phyloP scores from a whole-genome alignment of 2,888 invertebrate species.

The Ceratothoa steindachneri region DNA sequence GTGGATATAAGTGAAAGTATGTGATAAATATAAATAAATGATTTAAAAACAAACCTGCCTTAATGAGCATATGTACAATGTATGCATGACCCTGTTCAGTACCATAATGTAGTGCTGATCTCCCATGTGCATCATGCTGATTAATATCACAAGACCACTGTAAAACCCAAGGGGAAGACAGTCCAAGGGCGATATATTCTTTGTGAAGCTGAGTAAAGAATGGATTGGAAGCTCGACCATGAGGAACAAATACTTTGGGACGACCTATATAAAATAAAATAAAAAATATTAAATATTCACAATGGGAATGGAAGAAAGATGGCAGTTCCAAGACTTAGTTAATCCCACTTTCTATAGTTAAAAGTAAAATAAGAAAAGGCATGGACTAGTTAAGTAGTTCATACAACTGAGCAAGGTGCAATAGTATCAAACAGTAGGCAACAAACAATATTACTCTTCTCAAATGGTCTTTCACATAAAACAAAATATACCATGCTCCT shows the following conservation, averaged over 20 bases:
- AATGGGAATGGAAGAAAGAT: not conserved
- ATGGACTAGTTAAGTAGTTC: too few species aligned
- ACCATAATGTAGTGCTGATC: conserved; percentile 70
- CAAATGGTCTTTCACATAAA: too few species aligned
- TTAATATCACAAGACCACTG: conserved; percentile 59
- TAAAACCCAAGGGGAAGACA: conserved; percentile 57
- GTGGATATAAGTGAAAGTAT: not conserved
- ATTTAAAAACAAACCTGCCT: conserved; percentile 62
- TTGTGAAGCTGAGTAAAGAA: conserved; percentile 37
- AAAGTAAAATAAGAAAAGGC: too few species aligned
- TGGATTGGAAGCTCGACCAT: conserved; percentile 29
- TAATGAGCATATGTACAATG: conserved; percentile 61
- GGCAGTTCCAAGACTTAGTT: too few species aligned
- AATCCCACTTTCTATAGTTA: too few species aligned
- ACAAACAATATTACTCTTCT: too few species aligned
- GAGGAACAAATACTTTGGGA: conserved; percentile 24
- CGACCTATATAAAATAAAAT: conserved; percentile 27
- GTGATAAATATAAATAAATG: not conserved
- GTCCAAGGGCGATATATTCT: conserved; percentile 53
- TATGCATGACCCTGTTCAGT: conserved; percentile 64
- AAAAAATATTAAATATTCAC: not conserved
- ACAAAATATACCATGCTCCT: too few species aligned
- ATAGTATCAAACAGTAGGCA: too few species aligned
- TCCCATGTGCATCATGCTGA: conserved; percentile 62
- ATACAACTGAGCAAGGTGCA: too few species aligned